Percentiles rank a stretch among this genome's conserved stretches.
Conservation (phyloP, 2,888 invertebrate genomes). For the Girardia tigrina region DNA sequence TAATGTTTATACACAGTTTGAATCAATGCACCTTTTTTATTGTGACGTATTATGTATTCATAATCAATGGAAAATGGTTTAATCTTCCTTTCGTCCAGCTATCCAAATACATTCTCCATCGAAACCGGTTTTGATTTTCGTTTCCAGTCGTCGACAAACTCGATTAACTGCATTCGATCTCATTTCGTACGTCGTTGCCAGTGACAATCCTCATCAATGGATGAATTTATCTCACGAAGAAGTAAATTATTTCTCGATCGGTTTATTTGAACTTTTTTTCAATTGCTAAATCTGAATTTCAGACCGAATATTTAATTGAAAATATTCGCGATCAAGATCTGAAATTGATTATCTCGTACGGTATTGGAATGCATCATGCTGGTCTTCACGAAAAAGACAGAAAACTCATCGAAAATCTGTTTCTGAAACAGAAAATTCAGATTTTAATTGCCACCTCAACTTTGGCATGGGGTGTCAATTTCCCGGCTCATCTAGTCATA, state of each 20-base stretch:
- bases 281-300: slow-evolving; percentile 34
- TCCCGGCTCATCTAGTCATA: slow-evolving; percentile 82
- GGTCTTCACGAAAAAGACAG: slow-evolving; percentile 83
- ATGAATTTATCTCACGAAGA: slow-evolving; percentile 70
- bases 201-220: slow-evolving; percentile 86
- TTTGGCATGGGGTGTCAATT: slow-evolving; percentile 96
- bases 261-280: neutral
- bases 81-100: too few relatives aligned
- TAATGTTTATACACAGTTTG: too few relatives aligned
- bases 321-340: slow-evolving; percentile 67
- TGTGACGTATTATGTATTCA: too few relatives aligned
- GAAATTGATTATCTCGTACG: slow-evolving; percentile 80
- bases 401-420: slow-evolving; percentile 76
- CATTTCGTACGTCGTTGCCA: slow-evolving; percentile 64
- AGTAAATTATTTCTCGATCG: slow-evolving; percentile 40
- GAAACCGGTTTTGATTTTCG: slow-evolving; percentile 74
- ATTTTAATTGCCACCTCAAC: slow-evolving; percentile 89
- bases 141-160: slow-evolving; percentile 87
- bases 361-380: slow-evolving; percentile 95
- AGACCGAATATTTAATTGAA: slow-evolving; percentile 60
- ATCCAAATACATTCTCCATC: slow-evolving; percentile 77
- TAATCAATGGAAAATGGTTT: too few relatives aligned
- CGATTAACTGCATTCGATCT: slow-evolving; percentile 85
- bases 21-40: too few relatives aligned
- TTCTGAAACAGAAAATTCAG: slow-evolving; percentile 85